These are phyloP conservation scores for Cyanocitta stelleri DNA, from an alignment of 2,113 vertebrate genomes.

Conservation along the genomic window DNA sequence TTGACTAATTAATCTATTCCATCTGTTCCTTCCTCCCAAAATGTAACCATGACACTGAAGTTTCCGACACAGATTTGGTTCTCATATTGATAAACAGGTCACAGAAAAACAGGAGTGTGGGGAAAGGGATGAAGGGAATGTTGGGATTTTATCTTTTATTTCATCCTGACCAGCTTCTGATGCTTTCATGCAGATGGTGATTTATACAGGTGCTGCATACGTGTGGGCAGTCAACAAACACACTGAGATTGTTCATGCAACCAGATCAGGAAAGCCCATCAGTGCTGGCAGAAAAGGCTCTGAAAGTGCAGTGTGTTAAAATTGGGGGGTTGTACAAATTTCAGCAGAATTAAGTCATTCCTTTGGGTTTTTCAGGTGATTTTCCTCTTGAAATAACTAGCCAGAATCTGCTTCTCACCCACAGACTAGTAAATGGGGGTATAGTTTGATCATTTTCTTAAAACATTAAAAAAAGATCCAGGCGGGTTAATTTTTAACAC, in stretches of 20 bases:
- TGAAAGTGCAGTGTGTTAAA: not conserved
- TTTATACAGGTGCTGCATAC: not conserved
- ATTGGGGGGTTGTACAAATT: not conserved
- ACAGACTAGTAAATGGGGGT: not conserved
- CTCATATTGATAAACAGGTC: constrained; percentile 75
- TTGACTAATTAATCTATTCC: constrained; percentile 86
- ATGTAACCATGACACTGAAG: constrained; percentile 77
- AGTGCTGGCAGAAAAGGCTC: not conserved
- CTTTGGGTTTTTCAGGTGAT: not conserved
- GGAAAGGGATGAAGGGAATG: not conserved
- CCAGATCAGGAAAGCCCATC: not conserved
- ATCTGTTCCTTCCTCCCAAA: constrained; percentile 80
- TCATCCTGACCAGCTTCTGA: not conserved
- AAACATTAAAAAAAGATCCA: not conserved
- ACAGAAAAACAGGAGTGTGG: constrained; percentile 23
- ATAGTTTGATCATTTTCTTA: not conserved
- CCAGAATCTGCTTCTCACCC: not conserved
- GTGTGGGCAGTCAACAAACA: not conserved
- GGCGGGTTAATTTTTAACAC: not conserved
- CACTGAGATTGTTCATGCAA: not conserved
- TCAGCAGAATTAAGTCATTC: not conserved
- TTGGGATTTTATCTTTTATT: constrained; percentile 9
- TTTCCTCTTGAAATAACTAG: not conserved
- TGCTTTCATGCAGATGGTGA: not conserved
- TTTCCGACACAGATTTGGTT: constrained; percentile 78